Evolutionary conservation across 2,888 invertebrate genomes (phyloP), one percentile per base, ranked within the genome.

Genomic region (Lepidochrysops patricia): DNA sequence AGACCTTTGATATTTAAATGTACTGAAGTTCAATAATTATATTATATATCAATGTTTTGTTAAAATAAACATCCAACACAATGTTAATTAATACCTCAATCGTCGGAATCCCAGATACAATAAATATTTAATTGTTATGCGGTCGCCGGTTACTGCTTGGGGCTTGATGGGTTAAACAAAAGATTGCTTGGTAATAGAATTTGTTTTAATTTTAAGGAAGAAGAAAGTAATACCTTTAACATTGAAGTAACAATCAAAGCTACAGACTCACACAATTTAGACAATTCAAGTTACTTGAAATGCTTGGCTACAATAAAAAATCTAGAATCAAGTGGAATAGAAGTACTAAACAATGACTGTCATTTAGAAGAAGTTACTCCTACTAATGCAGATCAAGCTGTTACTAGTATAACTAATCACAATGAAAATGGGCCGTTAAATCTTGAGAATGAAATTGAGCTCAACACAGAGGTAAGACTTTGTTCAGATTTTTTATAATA

Each of bases 381-480:
- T 56, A 34, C 57, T 52, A 63, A 26, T 58, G 15, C 62, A 50
- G 48, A 63, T 37, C 68, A 67, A 9, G 67, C 70, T 50, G 64
- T 62, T 0, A 67, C 2, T 62, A 56, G 29, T 37, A 49, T 62
- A 60, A 49, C 48, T 7, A 34, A 70, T n/a, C 61, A 59, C 2
- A 69, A 67, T 0, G 76, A 76, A 56, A 52, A 75, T 56, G 68
- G 64, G 60, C 80, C 83, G 0, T 69, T 87, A 0, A 74, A 78
- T 60, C 74, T 86, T 15, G 81, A 80, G 61, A 88, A 84, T 75
- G 87, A 88, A 73, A 79, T 86, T 0, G 78, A 85, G 60, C 69
- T 76, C 0, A 74, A 81, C 60, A 69, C 76, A 62, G 75, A 68
- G 61, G 87, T 88, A 61, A 80, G 84, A 26, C 12, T 27, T 23